Base-by-base conservation (phyloP, 2,888 invertebrate genomes). In the Acanthosepion lycidas region DNA sequence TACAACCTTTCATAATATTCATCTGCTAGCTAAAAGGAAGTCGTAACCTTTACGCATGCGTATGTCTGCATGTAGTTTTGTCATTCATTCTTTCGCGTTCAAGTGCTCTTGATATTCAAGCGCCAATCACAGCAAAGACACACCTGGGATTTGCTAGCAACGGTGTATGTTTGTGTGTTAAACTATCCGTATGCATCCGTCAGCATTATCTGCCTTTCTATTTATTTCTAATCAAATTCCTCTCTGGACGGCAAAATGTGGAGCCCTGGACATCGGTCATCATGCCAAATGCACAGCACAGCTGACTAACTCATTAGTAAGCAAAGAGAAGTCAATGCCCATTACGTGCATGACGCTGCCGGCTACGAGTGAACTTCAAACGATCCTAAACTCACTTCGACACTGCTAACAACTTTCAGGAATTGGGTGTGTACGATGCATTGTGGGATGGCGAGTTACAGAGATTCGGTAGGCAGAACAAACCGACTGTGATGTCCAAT, bases 241-340 rank as follows among this genome's bases (percentile, higher is more conserved):
- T 59, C n/a, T 9, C 4, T n/a, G 28, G 78, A 78, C n/a, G n/a
- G 78, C 78, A 12, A 78, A 78, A 78, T 78, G 78, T n/a, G n/a
- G 3, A 1, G 12, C 9, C n/a, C 78, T n/a, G n/a, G 2, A 78
- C n/a, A 18, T 78, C 8, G 78, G 28, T n/a, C n/a, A 78, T 78
- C 78, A 78, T 4, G 78, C 78, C 15, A 78, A n/a, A 28, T 78
- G n/a, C 78, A 78, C 78, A 78, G 15, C 28, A 78, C 78, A n/a
- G n/a, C 78, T 78, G 78, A 78, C 78, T n/a, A 9, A n/a, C 78
- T 78, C 78, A 78, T 78, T n/a, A 78, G 78, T n/a, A 78, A 78
- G 78, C 78, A 78, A 78, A 78, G 28, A n/a, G n/a, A n/a, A 78
- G 15, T 28, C 78, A n/a, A 64, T 26, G 64, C 26, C 5, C 64